These are phyloP conservation scores for Manduca sexta DNA, from an alignment of 1,140 invertebrate species.

Conservation along the genomic window DNA sequence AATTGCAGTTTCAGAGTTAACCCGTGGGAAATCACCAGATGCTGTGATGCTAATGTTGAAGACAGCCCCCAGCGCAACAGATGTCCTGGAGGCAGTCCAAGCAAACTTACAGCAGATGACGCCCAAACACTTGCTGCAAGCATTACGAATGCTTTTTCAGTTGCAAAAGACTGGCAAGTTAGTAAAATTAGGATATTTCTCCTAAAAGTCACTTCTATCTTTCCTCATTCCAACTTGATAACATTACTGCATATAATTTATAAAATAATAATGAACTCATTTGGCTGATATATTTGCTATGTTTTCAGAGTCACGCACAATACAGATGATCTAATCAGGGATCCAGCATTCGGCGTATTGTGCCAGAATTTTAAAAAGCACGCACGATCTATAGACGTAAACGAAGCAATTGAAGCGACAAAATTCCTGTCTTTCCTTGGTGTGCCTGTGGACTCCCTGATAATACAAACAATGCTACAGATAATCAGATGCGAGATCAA, in stretches of 20 bases:
- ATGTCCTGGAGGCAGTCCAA: slow-evolving; percentile 43
- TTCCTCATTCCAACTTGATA: too few species aligned
- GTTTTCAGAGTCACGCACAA: slow-evolving; percentile 1
- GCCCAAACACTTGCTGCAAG: slow-evolving; percentile 53
- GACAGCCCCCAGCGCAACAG: slow-evolving; percentile 31
- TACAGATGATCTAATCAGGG: slow-evolving; percentile 41
- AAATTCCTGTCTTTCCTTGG: slow-evolving; percentile 75
- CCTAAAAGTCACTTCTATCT: too few species aligned
- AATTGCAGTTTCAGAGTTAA: slow-evolving; percentile 33
- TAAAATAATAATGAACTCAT: too few species aligned
- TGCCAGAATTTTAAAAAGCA: slow-evolving; percentile 71
- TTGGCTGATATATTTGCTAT: too few species aligned
- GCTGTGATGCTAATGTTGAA: slow-evolving; percentile 37
- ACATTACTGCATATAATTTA: too few species aligned
- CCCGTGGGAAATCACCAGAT: slow-evolving; percentile 25
- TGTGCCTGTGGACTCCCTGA: slow-evolving; percentile 71
- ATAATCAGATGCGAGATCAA: slow-evolving; percentile 76
- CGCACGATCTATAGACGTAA: slow-evolving; percentile 65
- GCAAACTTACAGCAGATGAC: slow-evolving; percentile 33
- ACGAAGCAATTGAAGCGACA: slow-evolving; percentile 72
- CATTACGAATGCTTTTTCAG: slow-evolving; percentile 48
- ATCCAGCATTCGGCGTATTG: slow-evolving; percentile 48
- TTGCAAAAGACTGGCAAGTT: slow-evolving; percentile 47
- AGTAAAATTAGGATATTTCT: slow-evolving; percentile 9
- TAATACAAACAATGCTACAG: slow-evolving; percentile 77